Percentiles rank a stretch among this genome's conserved stretches.
phyloP scores from a whole-genome alignment of 2,113 vertebrate species.

The Ornithorhynchus anatinus region DNA sequence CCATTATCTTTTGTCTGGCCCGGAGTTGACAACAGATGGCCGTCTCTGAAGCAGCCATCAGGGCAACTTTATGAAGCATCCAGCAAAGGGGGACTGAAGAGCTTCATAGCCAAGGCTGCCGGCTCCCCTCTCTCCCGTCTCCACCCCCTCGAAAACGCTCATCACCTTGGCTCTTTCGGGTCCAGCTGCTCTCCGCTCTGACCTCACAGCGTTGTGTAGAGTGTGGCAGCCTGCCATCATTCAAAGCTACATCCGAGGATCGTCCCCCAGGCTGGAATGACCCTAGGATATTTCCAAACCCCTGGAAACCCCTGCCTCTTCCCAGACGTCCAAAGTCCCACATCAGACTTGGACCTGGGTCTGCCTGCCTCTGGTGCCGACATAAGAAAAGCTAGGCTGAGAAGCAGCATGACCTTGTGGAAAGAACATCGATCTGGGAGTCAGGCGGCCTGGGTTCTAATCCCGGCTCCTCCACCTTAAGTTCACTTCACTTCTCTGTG shows the following conservation, averaged over 20 bases:
- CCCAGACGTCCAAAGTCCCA: too few relatives aligned
- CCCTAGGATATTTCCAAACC: too few relatives aligned
- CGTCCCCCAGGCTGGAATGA: neutral
- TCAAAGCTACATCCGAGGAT: conserved; percentile 1
- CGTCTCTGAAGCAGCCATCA: conserved; percentile 73
- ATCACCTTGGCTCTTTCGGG: conserved; percentile 60
- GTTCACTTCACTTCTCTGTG: too few relatives aligned
- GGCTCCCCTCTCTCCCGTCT: conserved; percentile 50
- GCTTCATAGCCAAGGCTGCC: conserved; percentile 63
- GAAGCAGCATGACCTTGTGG: too few relatives aligned
- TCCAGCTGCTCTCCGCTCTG: conserved; percentile 61
- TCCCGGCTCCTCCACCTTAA: too few relatives aligned
- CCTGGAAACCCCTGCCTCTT: too few relatives aligned
- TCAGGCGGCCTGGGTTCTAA: too few relatives aligned
- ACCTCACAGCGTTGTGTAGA: conserved; percentile 40
- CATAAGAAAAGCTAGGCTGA: too few relatives aligned
- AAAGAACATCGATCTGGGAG: too few relatives aligned
- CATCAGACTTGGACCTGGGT: too few relatives aligned
- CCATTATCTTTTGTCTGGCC: conserved; percentile 75
- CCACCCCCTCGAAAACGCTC: conserved; percentile 50
- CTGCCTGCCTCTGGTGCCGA: too few relatives aligned
- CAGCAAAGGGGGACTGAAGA: conserved; percentile 70
- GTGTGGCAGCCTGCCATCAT: conserved; percentile 38
- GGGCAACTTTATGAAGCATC: conserved; percentile 74
- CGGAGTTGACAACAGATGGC: conserved; percentile 77